phyloP scores from a whole-genome alignment of 2,797 vertebrate species.

The Coendou prehensilis region DNA sequence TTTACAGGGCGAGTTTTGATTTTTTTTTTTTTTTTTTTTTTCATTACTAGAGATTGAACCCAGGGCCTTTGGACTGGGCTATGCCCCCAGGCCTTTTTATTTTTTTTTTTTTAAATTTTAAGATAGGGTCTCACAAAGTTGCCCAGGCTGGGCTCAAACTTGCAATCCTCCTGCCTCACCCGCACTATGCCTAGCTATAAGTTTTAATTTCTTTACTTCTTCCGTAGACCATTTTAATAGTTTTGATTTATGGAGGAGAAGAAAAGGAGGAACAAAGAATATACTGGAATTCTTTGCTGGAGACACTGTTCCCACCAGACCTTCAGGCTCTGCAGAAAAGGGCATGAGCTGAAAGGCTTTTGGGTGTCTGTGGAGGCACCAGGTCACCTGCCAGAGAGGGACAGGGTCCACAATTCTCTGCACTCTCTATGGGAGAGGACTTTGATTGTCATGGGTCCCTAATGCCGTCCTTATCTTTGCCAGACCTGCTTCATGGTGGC shows the following conservation, averaged over 20 bases:
- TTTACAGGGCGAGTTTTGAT: not conserved
- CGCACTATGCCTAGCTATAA: not conserved
- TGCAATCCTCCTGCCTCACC: not conserved
- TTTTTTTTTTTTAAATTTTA: not conserved
- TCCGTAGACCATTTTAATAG: not conserved
- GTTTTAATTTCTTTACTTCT: not conserved
- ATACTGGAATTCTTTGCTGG: not conserved
- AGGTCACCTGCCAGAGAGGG: not conserved
- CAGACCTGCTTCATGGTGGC: not conserved
- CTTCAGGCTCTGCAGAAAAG: not conserved
- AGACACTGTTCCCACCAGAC: not conserved
- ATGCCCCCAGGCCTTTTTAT: not conserved
- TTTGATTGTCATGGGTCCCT: not conserved
- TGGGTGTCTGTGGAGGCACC: not conserved
- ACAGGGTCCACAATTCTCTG: not conserved
- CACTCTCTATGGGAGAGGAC: not conserved
- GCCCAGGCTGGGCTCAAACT: not conserved
- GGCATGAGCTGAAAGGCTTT: not conserved
- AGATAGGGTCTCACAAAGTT: not conserved
- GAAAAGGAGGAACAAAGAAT: not conserved
- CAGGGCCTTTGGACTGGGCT: not conserved
- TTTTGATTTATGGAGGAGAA: not conserved
- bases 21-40: not conserved
- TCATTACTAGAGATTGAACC: not conserved
- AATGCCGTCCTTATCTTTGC: not conserved